A percentile compares a stretch with the other conserved stretches of the same genome.
Conservation (phyloP, 92 coral and sea anemone genomes). For the Blastomussa wellsi region DNA sequence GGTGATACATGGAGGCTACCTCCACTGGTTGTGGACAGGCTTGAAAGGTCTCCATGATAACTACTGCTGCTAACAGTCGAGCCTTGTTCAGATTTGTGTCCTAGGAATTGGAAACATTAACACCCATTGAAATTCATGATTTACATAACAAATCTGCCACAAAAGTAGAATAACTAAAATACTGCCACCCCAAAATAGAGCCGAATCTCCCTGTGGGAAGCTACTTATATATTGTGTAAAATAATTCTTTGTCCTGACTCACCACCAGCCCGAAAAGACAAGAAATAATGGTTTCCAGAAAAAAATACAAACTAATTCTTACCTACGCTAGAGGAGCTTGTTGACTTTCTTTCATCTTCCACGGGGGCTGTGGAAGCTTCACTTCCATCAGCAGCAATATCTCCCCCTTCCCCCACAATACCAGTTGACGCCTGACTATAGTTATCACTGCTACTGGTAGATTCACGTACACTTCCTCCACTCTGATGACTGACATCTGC, state of each 20-base stretch:
- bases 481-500: conserved; percentile 9
- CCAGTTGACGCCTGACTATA: conserved; percentile 80
- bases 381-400: conserved; percentile 57
- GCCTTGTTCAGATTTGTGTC: conserved; percentile 46
- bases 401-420: conserved; percentile 52
- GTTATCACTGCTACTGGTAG: conserved; percentile 15
- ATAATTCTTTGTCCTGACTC: too few species aligned
- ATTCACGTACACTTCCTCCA: conserved; percentile 26
- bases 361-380: conserved; percentile 43
- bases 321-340: conserved; percentile 60
- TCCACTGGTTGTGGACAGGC: conserved; percentile 51
- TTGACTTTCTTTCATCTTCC: conserved; percentile 43
- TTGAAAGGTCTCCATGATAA: conserved; percentile 60
- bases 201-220: too few species aligned
- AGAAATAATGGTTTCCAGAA: too few species aligned
- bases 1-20: conserved; percentile 48
- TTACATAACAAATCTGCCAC: background rate
- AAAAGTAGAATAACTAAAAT: background rate
- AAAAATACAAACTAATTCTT: background rate
- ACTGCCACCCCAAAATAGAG: background rate
- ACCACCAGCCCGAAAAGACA: too few species aligned
- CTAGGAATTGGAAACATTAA: background rate
- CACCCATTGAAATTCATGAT: background rate
- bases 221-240: too few species aligned
- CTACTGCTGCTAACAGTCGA: conserved; percentile 46